Conservation (phyloP, 2,888 invertebrate species). For the Gortyna flavago region DNA sequence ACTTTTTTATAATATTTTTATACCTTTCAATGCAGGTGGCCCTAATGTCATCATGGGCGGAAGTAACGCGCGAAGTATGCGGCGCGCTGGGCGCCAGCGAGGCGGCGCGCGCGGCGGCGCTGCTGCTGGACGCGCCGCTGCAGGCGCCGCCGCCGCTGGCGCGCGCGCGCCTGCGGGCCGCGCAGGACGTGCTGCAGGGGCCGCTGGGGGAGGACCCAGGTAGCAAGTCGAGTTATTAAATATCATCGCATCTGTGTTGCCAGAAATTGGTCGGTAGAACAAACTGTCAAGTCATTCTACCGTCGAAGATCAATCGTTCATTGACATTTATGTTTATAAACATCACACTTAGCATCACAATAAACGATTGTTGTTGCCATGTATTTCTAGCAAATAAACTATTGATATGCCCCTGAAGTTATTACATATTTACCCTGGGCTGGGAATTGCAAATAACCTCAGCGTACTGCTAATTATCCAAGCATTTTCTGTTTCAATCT, state of each 20-base stretch:
- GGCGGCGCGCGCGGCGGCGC: slow-evolving; percentile 93
- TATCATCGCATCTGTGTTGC: no score
- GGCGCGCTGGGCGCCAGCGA: slow-evolving; percentile 94
- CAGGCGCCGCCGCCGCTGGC: slow-evolving; percentile 91
- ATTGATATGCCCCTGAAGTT: neutral
- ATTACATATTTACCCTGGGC: neutral
- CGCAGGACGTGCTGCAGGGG: slow-evolving; percentile 92
- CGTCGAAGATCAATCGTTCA: neutral
- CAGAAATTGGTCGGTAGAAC: no score
- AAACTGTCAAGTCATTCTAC: neutral
- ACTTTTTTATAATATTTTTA: no score
- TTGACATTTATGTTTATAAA: neutral
- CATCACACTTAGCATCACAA: neutral
- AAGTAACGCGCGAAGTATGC: slow-evolving; percentile 95
- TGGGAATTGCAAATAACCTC: neutral
- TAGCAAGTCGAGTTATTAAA: slow-evolving; percentile 46
- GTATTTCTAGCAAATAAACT: neutral
- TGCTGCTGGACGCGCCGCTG: slow-evolving; percentile 94
- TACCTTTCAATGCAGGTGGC: slow-evolving; percentile 90
- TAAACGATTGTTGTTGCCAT: neutral
- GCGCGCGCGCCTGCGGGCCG: slow-evolving; percentile 95
- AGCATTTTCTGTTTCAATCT: neutral
- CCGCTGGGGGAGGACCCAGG: slow-evolving; percentile 85
- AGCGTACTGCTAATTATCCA: no score
- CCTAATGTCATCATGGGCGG: slow-evolving; percentile 94